Conservation (phyloP, 37 sponge, comb jelly and placozoan genomes). For the Tethya wilhelma region DNA sequence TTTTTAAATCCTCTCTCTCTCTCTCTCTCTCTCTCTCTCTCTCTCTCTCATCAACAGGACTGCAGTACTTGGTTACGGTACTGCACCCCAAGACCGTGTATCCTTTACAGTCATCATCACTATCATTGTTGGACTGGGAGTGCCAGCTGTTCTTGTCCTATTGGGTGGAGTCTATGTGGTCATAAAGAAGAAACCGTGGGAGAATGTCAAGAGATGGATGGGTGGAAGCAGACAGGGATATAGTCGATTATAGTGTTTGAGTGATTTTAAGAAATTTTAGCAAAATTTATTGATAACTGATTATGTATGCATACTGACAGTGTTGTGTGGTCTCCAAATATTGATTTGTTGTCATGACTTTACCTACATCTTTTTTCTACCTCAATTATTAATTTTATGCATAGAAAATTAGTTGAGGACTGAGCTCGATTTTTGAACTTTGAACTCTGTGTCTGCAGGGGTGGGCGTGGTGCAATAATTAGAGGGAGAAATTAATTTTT, state of each 20-base stretch:
- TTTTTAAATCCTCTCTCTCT: not conserved
- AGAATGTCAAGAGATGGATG: constrained; percentile 27
- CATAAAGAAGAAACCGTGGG: constrained; percentile 58
- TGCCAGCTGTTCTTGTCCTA: constrained; percentile 51
- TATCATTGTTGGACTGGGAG: constrained; percentile 66
- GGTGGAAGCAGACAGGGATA: not conserved
- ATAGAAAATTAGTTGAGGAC: too few relatives aligned
- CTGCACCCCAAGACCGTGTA: constrained; percentile 36
- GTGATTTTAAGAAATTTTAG: not conserved
- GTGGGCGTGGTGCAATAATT: too few relatives aligned
- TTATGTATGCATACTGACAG: not conserved
- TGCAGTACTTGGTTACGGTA: constrained; percentile 53
- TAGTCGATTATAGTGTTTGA: not conserved
- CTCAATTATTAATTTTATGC: too few relatives aligned
- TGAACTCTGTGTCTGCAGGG: too few relatives aligned
- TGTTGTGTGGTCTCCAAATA: too few relatives aligned
- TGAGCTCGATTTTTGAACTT: too few relatives aligned
- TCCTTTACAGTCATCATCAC: constrained; percentile 51
- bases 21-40: constrained; percentile 11
- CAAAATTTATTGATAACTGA: not conserved
- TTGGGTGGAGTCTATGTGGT: constrained; percentile 49
- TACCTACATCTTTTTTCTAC: too few relatives aligned
- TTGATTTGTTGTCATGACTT: too few relatives aligned
- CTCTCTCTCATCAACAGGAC: constrained; percentile 42
- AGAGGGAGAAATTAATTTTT: too few relatives aligned